phyloP scores from a whole-genome alignment of 2,888 invertebrate species.

The Trachelus stipa region DNA sequence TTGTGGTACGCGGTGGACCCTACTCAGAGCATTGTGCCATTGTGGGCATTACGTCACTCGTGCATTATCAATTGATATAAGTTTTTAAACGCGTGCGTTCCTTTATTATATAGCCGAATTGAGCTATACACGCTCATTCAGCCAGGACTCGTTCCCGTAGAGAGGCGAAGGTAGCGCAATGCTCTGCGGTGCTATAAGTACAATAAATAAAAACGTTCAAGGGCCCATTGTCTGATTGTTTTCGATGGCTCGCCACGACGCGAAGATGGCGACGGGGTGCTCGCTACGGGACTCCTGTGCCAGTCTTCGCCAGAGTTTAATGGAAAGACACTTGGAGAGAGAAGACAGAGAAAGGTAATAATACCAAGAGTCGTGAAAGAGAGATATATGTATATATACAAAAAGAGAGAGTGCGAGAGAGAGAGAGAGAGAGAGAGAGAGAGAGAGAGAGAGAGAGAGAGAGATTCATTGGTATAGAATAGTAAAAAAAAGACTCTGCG shows the following conservation, averaged over 20 bases:
- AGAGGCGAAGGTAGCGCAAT: constrained; percentile 5
- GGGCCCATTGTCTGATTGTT: constrained; percentile 56
- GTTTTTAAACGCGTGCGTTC: constrained; percentile 3
- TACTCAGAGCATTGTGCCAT: constrained; percentile 2
- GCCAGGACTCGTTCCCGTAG: neutral
- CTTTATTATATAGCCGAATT: constrained; percentile 4
- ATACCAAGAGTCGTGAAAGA: constrained; percentile 9
- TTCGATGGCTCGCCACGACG: constrained; percentile 49
- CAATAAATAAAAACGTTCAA: constrained; percentile 51
- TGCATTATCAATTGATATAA: constrained; percentile 10
- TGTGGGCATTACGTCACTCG: constrained; percentile 8
- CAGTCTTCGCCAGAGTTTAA: neutral
- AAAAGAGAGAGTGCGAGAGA: too few relatives aligned
- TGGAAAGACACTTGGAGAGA: constrained; percentile 24
- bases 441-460: constrained; percentile 22
- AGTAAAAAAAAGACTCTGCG: constrained; percentile 34
- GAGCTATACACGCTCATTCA: constrained; percentile 3
- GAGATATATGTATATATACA: neutral
- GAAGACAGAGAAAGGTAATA: constrained; percentile 13
- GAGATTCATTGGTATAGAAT: constrained; percentile 34
- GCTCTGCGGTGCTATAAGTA: constrained; percentile 11
- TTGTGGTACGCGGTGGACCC: neutral
- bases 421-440: too few relatives aligned
- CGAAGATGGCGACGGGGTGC: constrained; percentile 47
- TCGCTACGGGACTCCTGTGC: constrained; percentile 41